Base-by-base conservation (phyloP, 2,797 vertebrate genomes). In the Microtus obscurus region DNA sequence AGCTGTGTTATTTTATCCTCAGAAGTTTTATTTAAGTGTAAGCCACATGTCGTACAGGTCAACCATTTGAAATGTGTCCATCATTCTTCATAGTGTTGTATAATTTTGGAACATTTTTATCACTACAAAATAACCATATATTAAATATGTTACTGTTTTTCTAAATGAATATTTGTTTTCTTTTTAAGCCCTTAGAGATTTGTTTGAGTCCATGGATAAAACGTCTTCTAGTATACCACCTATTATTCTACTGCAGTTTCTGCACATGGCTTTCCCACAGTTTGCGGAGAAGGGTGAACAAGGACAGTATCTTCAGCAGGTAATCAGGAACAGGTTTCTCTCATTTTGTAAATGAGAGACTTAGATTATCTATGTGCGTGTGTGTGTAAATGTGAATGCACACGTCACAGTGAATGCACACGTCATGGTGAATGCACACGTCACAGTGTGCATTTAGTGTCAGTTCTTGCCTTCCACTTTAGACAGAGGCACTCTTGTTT, bases 121-220 rank as follows among this genome's bases (percentile, higher is more conserved):
- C 3, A 37, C 27, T 61, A 40, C 34, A 31, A n/a, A 61, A 27
- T 29, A 88, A 31, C 53, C 61, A 48, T 80, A 27, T 87, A 82
- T 94, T 95, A 80, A 91, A 80, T 83, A 87, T 97, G 89, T 74
- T 67, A 89, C 23, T 80, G 0, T 94, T 98, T 97, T 98, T 97
- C 95, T 98, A 98, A 98, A 78, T 87, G 37, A 88, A 61, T 95
- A 69, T 98, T 97, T 97, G 45, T 92, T 98, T 98, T 98, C 93
- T 98, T 96, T 97, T 97, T 97, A 98, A 99, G 99, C 99, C 96
- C 98, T 99, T 98, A 99, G 99, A 98, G 99, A 99, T 98, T 98
- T 99, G 96, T 99, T 99, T 97, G 99, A 99, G 98, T 99, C 99
- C 95, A 99, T 99, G 99, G 99, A 99, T 95, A 99, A 99, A 99